A percentile compares a stretch with the other conserved stretches of the same genome.
phyloP scores from a whole-genome alignment of 2,113 vertebrate genomes.

The Pantherophis guttatus region DNA sequence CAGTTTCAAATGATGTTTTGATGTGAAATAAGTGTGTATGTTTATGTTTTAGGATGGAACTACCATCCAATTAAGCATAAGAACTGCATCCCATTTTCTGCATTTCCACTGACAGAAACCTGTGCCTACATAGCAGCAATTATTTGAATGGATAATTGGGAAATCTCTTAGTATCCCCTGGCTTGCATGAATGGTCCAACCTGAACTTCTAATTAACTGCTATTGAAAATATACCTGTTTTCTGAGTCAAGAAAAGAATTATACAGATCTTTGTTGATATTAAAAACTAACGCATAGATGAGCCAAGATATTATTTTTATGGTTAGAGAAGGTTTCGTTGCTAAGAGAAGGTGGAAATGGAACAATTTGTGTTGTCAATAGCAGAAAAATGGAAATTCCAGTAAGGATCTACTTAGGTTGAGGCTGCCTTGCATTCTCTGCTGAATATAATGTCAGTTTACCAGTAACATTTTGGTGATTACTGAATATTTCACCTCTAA shows the following conservation, averaged over 20 bases:
- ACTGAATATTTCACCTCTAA: background rate
- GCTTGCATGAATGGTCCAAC: background rate
- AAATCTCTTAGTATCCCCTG: background rate
- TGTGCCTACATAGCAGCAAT: background rate
- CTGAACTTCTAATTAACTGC: background rate
- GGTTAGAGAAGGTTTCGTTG: background rate
- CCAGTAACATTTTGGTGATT: background rate
- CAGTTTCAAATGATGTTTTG: background rate
- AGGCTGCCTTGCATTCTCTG: background rate
- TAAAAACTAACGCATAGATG: background rate
- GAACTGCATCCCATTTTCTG: background rate
- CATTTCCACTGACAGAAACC: background rate
- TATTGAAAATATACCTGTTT: background rate
- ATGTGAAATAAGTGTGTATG: background rate
- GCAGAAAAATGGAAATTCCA: background rate
- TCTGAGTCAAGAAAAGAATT: background rate
- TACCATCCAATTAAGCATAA: background rate
- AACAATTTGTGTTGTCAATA: background rate
- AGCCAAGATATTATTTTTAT: background rate
- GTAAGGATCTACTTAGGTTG: background rate
- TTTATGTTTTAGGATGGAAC: background rate
- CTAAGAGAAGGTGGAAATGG: background rate
- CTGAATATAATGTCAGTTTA: background rate
- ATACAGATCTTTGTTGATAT: background rate
- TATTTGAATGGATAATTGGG: background rate